Evolutionary conservation across 1,140 invertebrate species (phyloP), one percentile per base, ranked within the genome.

Genomic region (Neelides sp.): DNA sequence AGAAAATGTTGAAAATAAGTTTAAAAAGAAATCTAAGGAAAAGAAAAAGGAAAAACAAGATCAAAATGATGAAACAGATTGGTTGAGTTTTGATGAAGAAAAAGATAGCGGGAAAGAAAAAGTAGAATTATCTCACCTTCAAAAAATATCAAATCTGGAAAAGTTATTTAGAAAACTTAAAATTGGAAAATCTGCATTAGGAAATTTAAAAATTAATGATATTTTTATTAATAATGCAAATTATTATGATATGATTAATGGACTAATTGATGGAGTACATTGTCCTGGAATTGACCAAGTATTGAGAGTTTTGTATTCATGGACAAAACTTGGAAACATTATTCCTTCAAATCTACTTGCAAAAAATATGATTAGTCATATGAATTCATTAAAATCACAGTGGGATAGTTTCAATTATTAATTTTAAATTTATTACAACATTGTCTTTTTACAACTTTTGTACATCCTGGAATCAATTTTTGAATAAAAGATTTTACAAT

Each of bases 381-480:
- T 8, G 30, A 34, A 10, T 8, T 15, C 30, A 34, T 10, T 8
- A 34, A 34, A 10, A 10, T 8, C 15, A 34, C 30, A 15, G 15
- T 34, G 30, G 30, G 15, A 8, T 10, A 34, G 15, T n/a, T n/a
- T 10, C 15, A 10, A 10, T 34, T 10, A 34, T 34, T 34, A 10
- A 34, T 10, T 34, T 10, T 10, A 34, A 10, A 34, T 34, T 34
- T 34, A 10, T 32, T 46, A 32, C 26, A 46, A 46, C 30, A 32
- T 34, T 46, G 4, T 32, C 19, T 7, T 12, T 46, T 46, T 12
- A 4, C 8, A 46, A 7, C 4, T 5, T 32, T 46, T 4, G n/a
- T n/a, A n/a, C 10, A 46, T 10, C 34, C 37, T 36, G 19, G 20
- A 40, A 36, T 36, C 34, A 48, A 48, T 46, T 43, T 43, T 8